Percentiles rank a stretch among this genome's conserved stretches.
Evolutionary conservation across 2,888 invertebrate genomes (phyloP).

Genomic region (Caenorhabditis sp.): DNA sequence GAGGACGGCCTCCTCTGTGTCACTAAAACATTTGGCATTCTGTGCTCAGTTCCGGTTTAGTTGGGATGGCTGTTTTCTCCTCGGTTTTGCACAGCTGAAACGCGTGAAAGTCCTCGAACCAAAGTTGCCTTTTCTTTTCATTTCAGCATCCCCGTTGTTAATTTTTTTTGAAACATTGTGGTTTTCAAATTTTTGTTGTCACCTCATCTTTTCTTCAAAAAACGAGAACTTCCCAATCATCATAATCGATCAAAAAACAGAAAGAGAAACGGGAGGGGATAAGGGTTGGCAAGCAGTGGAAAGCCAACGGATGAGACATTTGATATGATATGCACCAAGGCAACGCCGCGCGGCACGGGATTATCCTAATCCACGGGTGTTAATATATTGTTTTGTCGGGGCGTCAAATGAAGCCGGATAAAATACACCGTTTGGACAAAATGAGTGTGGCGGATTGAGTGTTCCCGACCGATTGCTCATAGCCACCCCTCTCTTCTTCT

Average conservation of each 20-base stretch:
- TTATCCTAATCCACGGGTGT: conserved; percentile 54
- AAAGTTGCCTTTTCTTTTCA: not conserved
- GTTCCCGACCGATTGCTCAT: conserved; percentile 60
- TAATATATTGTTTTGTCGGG: conserved; percentile 60
- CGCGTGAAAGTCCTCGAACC: conserved; percentile 33
- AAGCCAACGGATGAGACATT: conserved; percentile 50
- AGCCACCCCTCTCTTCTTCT: conserved; percentile 5
- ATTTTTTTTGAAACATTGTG: no score
- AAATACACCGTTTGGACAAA: conserved; percentile 55
- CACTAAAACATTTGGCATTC: conserved; percentile 50
- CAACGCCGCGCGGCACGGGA: conserved; percentile 20
- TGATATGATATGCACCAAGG: conserved; percentile 48
- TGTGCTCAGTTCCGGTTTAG: conserved; percentile 54
- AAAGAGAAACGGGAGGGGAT: conserved; percentile 10
- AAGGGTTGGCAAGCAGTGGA: no score
- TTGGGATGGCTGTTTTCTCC: conserved; percentile 47
- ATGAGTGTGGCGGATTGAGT: conserved; percentile 48
- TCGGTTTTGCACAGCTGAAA: conserved; percentile 6
- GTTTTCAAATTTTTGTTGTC: no score
- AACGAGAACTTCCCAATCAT: not conserved
- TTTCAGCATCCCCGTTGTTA: not conserved
- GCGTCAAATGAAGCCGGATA: conserved; percentile 55
- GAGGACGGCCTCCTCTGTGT: no score
- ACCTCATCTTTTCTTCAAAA: no score
- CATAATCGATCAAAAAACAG: conserved; percentile 53